Base-by-base conservation (phyloP, 2,113 vertebrate species). In the Silurus asotus region DNA sequence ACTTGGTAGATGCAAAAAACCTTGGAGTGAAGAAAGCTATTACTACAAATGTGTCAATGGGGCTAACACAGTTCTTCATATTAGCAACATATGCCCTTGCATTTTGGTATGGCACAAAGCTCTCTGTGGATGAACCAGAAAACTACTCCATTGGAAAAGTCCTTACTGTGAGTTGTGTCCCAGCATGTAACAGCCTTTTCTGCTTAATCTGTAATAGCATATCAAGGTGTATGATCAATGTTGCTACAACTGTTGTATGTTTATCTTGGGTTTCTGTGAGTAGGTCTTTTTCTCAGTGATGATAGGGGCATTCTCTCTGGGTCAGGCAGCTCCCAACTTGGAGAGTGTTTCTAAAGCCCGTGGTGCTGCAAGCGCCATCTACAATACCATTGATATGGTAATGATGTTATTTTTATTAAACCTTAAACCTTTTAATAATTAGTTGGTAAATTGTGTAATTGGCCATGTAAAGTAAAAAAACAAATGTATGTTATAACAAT, bases 91-190 rank as follows among this genome's bases (percentile, higher is more conserved):
- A 96, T 58, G 95, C 95, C 0, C 93, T 97, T 91, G 95, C 93
- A 0, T 96, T 97, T 91, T 97, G 96, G 95, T 97, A 97, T 1
- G 96, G 96, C 85, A 96, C 95, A 37, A 96, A 94, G 37, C 93
- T 96, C 17, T 90, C 91, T 20, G 89, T 93, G 80, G 95, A 97
- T 37, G 91, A 97, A 48, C 82, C 89, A 4, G 14, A 78, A 0
- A 90, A 92, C 61, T 97, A 97, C 86, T 25, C 93, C 45, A 95
- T 97, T 11, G 94, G 96, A 85, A 48, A 17, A 82, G 94, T 96
- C 25, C 89, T 97, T 88, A 96, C 93, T 76, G 96, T 96, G 93
- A 96, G 87, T 86, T 53, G 1, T 58, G 8, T 10, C n/a, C n/a
- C 11, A 48, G 45, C 10, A 75, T 13, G 10, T 51, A 74, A 8